Evolutionary conservation across 2,888 invertebrate genomes (phyloP).

Genomic region (Epistrophella euchroma): DNA sequence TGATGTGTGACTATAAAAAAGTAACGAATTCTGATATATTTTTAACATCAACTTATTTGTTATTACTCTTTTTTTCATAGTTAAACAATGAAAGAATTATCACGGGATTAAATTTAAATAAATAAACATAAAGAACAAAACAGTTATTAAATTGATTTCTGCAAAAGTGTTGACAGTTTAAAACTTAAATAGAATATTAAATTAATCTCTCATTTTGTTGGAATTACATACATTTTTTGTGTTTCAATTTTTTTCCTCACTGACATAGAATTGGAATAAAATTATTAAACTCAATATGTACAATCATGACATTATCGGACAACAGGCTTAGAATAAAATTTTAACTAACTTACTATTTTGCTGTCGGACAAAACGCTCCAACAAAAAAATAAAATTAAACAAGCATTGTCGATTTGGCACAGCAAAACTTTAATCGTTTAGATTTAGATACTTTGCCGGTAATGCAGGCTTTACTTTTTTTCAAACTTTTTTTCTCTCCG

Average conservation of each 20-base stretch:
- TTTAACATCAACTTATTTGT: too few relatives aligned
- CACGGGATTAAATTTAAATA: too few relatives aligned
- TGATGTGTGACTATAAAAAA: too few relatives aligned
- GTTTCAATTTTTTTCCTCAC: not conserved
- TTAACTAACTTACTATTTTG: not conserved
- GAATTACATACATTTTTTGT: not conserved
- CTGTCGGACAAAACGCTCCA: not conserved
- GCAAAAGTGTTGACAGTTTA: not conserved
- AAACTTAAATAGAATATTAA: not conserved
- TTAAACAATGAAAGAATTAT: too few relatives aligned
- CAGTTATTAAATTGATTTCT: not conserved
- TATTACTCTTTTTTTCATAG: too few relatives aligned
- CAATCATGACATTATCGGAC: conserved; percentile 43
- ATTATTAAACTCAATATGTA: conserved; percentile 23
- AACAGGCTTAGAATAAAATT: conserved; percentile 18
- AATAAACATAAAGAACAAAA: too few relatives aligned
- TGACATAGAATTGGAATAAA: conserved; percentile 8
- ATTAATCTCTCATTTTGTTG: conserved; percentile 1
- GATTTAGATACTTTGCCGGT: conserved; percentile 48
- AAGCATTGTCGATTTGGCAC: conserved; percentile 21
- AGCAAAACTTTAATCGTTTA: conserved; percentile 58
- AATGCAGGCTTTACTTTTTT: conserved; percentile 29
- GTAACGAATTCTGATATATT: too few relatives aligned
- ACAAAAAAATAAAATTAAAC: not conserved
- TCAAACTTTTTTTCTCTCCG: not conserved